These are phyloP conservation scores for Panthera leo DNA, from an alignment of 2,113 vertebrate species.

Conservation along the genomic window DNA sequence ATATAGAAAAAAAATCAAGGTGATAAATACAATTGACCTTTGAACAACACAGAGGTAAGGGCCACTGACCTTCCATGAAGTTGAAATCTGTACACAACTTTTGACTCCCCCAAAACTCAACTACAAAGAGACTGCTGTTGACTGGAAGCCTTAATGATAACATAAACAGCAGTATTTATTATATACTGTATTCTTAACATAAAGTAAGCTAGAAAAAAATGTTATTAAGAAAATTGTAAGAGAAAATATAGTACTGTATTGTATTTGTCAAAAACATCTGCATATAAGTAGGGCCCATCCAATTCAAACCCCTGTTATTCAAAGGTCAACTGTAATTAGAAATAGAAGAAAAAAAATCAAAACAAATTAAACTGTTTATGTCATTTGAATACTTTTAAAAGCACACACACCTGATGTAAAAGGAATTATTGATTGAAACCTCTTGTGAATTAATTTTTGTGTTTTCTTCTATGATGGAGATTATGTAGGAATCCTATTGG, in stretches of 20 bases:
- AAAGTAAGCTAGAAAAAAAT: not conserved
- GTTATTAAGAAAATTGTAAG: not conserved
- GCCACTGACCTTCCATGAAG: not conserved
- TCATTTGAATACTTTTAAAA: slow-evolving; percentile 38
- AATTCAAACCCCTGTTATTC: not conserved
- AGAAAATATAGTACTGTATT: not conserved
- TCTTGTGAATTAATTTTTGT: slow-evolving; percentile 29
- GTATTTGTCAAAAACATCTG: not conserved
- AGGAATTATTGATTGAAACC: not conserved
- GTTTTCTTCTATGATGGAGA: not conserved
- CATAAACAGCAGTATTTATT: not conserved
- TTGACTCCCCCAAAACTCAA: not conserved
- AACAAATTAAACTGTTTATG: not conserved
- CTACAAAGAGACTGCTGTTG: not conserved
- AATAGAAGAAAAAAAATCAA: slow-evolving; percentile 26
- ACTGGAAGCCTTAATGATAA: not conserved
- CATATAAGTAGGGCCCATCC: not conserved
- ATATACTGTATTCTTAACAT: not conserved
- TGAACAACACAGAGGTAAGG: not conserved
- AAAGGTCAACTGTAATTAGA: not conserved
- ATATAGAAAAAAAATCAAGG: not conserved
- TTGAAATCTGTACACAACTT: not conserved
- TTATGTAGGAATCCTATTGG: not conserved
- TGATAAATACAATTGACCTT: not conserved
- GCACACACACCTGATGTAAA: not conserved